phyloP scores from a whole-genome alignment of 2,797 vertebrate genomes.

The Sphaeramia orbicularis region DNA sequence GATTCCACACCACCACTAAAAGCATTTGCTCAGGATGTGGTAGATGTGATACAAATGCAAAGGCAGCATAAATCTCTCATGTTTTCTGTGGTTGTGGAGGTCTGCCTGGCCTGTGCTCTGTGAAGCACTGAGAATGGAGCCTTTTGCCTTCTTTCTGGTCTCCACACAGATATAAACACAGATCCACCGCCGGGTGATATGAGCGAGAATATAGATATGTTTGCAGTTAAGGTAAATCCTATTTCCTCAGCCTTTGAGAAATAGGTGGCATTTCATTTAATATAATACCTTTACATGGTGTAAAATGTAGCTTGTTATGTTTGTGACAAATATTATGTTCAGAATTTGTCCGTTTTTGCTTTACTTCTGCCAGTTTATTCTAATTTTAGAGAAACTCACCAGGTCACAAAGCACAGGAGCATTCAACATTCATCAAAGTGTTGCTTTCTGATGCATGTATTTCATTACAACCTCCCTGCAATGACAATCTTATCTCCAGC shows the following conservation, averaged over 20 bases:
- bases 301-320: not conserved
- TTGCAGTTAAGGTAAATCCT: conserved; percentile 46
- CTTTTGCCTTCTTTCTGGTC: conserved; percentile 46
- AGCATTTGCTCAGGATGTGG: conserved; percentile 44
- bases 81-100: conserved; percentile 46
- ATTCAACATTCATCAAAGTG: conserved; percentile 56
- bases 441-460: conserved; percentile 57
- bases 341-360: conserved; percentile 24
- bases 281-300: conserved; percentile 24
- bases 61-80: conserved; percentile 47
- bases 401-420: conserved; percentile 45
- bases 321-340: conserved; percentile 34
- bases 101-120: conserved; percentile 46
- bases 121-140: conserved; percentile 44
- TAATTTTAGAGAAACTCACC: conserved; percentile 38
- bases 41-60: conserved; percentile 51
- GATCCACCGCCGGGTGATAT: conserved; percentile 33
- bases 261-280: conserved; percentile 38
- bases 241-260: conserved; percentile 38
- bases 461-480: conserved; percentile 66
- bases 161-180: conserved; percentile 56
- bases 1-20: conserved; percentile 35
- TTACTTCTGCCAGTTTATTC: conserved; percentile 44
- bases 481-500: conserved; percentile 67
- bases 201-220: conserved; percentile 36